Base-by-base conservation (phyloP, 2,113 vertebrate species). In the Theristicus caerulescens region DNA sequence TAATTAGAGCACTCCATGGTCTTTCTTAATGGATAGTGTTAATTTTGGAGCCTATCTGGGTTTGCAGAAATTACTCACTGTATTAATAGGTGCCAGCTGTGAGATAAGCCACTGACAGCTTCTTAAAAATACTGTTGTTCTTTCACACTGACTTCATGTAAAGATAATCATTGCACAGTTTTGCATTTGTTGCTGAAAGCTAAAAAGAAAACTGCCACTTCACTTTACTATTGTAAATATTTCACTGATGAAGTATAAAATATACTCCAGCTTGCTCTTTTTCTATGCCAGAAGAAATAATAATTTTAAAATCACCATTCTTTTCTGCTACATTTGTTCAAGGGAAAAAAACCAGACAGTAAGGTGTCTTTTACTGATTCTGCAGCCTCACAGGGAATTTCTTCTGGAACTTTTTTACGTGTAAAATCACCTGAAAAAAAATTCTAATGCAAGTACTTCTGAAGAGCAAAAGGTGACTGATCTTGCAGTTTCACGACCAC, bases 81-180 rank as follows among this genome's bases (percentile, higher is more conserved):
- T 80, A 95, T 95, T 96, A 94, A 94, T 86, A 96, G 86, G 91
- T 90, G 79, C 82, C 91, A 97, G 79, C 89, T 97, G 89, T 93
- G 95, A 96, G 84, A 96, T 91, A 88, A 97, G 84, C 42, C 55
- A 70, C 91, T 93, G 91, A 90, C 87, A 94, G 67, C 73, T 93
- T 89, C 89, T 88, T 95, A 66, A 91, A 97, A 94, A 81, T 89
- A 62, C 51, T 76, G 87, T 61, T 94, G 57, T 66, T 95, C 86
- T 67, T 86, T 90, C 87, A 90, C 55, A 86, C 31, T 86, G 82
- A 73, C 54, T 95, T 94, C n/a, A 73, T 55, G 26, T 70, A 84
- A 66, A 88, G 55, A 71, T 88, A 92, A 92, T 88, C 51, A 74
- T 18, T 26, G 64, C 84, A 71, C 2, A 4, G 59, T 64, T 91